These are phyloP conservation scores for Aporophyla nigra DNA, from an alignment of 2,888 invertebrate species.

Conservation along the genomic window DNA sequence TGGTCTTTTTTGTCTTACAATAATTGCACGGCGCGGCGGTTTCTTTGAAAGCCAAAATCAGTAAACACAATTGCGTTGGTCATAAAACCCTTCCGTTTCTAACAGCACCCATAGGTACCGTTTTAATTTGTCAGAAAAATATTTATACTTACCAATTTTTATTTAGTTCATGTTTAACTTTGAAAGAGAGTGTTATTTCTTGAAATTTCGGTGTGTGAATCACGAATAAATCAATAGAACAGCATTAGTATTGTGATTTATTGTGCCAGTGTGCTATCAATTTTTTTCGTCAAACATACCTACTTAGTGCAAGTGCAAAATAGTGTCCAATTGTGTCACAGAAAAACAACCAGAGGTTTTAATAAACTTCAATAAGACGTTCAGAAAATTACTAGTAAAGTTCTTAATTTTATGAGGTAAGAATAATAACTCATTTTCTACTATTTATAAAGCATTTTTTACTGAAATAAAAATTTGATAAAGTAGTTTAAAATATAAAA, in stretches of 20 bases:
- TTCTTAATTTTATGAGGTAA: not conserved
- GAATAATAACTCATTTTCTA: not conserved
- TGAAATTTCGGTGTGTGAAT: not conserved
- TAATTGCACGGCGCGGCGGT: conserved; percentile 29
- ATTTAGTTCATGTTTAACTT: conserved; percentile 55
- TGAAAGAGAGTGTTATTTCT: conserved; percentile 25
- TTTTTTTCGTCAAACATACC: not conserved
- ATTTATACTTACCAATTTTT: conserved; percentile 29
- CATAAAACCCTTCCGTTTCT: conserved; percentile 60
- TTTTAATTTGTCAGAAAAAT: conserved; percentile 31
- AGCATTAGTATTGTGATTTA: not conserved
- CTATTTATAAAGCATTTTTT: not conserved
- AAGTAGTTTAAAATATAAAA: not conserved
- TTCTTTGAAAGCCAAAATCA: conserved; percentile 24
- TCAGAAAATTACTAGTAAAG: not conserved
- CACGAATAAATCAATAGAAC: not conserved
- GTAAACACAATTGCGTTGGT: conserved; percentile 43
- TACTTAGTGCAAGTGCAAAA: not conserved
- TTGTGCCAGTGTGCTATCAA: not conserved
- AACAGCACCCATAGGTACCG: conserved; percentile 30
- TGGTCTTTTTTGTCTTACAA: not conserved
- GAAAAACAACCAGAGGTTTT: not conserved
- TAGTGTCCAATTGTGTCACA: not conserved
- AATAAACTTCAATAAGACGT: not conserved
- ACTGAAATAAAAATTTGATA: not conserved